A percentile compares a stretch with the other conserved stretches of the same genome.
Conservation (phyloP, 2,888 invertebrate genomes). For the Ectemnius lituratus region DNA sequence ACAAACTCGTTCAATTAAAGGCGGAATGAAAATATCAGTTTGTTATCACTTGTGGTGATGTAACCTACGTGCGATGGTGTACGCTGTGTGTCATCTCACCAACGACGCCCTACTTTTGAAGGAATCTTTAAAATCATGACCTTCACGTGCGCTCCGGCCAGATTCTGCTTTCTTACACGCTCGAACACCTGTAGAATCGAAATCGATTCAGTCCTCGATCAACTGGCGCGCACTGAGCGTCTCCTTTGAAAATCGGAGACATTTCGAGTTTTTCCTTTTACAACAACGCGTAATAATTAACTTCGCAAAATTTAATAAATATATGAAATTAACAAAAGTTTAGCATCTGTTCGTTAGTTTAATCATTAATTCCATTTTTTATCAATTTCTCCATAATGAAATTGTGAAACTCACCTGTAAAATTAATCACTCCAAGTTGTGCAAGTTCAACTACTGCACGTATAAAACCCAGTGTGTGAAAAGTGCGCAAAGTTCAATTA, state of each 20-base stretch:
- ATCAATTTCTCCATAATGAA: neutral
- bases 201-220: neutral
- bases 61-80: neutral
- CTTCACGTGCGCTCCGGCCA: conserved; percentile 5
- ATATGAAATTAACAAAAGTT: neutral
- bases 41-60: too few species aligned
- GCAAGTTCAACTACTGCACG: too few species aligned
- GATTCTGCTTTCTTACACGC: neutral
- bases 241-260: neutral
- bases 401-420: neutral
- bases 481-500: too few species aligned
- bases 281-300: neutral
- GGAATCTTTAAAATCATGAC: conserved; percentile 5
- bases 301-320: neutral
- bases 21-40: too few species aligned
- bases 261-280: neutral
- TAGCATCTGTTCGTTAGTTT: neutral
- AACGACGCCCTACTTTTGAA: conserved; percentile 24
- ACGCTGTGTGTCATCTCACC: neutral
- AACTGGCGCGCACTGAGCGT: neutral
- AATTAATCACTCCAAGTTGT: too few species aligned
- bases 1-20: too few species aligned
- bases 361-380: neutral
- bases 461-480: too few species aligned
- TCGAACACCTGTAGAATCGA: neutral